Evolutionary conservation across 2,797 vertebrate genomes (phyloP), one percentile per base, ranked within the genome.

Genomic region (Dipus sagitta): DNA sequence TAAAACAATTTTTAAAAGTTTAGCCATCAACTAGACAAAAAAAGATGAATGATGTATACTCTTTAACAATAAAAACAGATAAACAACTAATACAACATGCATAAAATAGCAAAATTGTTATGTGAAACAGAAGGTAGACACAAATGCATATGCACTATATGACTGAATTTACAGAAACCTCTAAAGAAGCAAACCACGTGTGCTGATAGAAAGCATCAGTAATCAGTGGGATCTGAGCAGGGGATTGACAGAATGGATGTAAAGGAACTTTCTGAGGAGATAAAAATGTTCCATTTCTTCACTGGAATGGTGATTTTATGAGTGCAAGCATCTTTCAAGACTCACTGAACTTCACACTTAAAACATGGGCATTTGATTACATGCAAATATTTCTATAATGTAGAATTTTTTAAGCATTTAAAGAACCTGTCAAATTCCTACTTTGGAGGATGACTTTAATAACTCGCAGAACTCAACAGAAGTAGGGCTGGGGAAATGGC

Each of bases 1-100:
- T 58, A 88, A 90, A 91, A 93, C 77, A 90, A 93, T 95, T 93
- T 58, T 96, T n/a, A 84, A 93, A 93, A 95, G 95, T 94, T 97
- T 71, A 95, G 88, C 42, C 28, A 92, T 89, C 72, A 88, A 94
- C 30, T 21, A 96, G 94, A 70, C 18, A 83, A 89, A 77, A 79
- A 26, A 38, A n/a, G 95, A 89, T 88, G 68, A 94, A 94, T 28
- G 11, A 94, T 34, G n/a, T 86, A 76, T 74, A 89, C 20, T 86
- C 38, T 71, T 93, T 23, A 47, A 84, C 67, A 91, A 80, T 74
- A 88, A 94, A 95, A 78, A 88, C 68, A 75, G 96, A 93, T 72
- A 74, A 85, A 88, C 58, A 83, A 96, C 58, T 54, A 42, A 91
- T 75, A 87, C 3, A 64, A 91, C 34, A 85, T 2, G 23, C 21